Conservation (phyloP, 2,113 vertebrate genomes). For the Terrapene triunguis region DNA sequence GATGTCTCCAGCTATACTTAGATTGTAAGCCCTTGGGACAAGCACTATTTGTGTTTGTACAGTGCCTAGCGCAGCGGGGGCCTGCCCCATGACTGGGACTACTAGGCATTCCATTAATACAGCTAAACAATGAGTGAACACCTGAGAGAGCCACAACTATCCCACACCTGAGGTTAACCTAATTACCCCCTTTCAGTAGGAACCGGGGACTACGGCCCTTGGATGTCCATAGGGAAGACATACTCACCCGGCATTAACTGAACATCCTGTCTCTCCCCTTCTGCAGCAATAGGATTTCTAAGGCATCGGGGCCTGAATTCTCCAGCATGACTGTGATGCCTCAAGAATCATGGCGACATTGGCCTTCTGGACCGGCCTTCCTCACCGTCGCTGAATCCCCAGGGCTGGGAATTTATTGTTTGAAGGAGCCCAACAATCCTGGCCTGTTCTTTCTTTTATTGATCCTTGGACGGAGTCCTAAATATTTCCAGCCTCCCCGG, state of each 20-base stretch:
- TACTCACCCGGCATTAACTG: rapidly evolving
- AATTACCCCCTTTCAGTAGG: rapidly evolving
- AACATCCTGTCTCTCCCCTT: rapidly evolving
- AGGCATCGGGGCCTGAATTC: neutral
- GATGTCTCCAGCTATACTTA: neutral
- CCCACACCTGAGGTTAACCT: neutral
- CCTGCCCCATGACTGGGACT: neutral
- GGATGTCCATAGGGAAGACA: rapidly evolving
- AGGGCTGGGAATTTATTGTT: neutral
- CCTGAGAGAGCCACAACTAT: neutral
- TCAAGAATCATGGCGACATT: too few relatives aligned
- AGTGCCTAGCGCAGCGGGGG: neutral
- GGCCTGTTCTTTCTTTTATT: neutral
- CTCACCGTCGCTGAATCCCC: neutral
- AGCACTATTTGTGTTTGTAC: neutral
- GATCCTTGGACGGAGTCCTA: slow-evolving; percentile 1
- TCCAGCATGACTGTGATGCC: too few relatives aligned
- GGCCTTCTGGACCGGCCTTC: neutral
- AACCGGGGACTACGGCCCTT: rapidly evolving
- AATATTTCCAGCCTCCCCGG: slow-evolving; percentile 37
- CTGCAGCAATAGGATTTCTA: rapidly evolving
- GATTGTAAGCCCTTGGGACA: neutral
- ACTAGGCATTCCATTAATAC: neutral
- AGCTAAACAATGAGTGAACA: neutral
- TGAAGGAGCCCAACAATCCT: neutral